A percentile compares a stretch with the other conserved stretches of the same genome.
These are phyloP conservation scores for Lophochroa leadbeateri DNA, from an alignment of 2,113 vertebrate species.

Conservation along the genomic window DNA sequence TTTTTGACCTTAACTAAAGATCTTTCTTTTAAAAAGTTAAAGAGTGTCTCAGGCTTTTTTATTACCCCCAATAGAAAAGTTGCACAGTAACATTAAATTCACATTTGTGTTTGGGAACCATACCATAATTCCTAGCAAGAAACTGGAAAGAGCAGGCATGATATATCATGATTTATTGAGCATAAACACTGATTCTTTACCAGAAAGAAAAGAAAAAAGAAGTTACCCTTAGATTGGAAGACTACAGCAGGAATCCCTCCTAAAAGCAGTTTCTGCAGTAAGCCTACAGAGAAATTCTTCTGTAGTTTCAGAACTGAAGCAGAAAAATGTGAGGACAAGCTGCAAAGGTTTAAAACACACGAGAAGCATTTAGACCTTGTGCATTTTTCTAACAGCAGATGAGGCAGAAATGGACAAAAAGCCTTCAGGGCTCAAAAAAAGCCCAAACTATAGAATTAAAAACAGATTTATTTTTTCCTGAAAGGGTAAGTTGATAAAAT, in stretches of 20 bases:
- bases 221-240: background rate
- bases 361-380: accelerated
- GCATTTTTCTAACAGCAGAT: background rate
- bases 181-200: background rate
- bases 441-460: background rate
- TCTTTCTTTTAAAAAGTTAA: background rate
- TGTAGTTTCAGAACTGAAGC: background rate
- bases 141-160: background rate
- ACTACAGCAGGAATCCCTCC: background rate
- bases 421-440: background rate
- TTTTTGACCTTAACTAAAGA: background rate
- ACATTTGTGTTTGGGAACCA: background rate
- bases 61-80: accelerated
- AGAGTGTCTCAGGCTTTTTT: background rate
- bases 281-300: background rate
- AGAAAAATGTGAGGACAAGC: background rate
- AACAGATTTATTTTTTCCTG: background rate
- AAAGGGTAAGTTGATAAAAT: background rate
- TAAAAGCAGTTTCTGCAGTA: background rate
- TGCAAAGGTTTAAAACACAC: background rate
- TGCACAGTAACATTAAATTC: background rate
- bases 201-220: background rate
- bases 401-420: conserved; percentile 39
- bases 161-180: background rate
- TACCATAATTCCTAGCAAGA: background rate